A percentile compares a stretch with the other conserved stretches of the same genome.
These are phyloP conservation scores for Empidonax alnorum DNA, from an alignment of 2,113 vertebrate genomes.

Conservation along the genomic window DNA sequence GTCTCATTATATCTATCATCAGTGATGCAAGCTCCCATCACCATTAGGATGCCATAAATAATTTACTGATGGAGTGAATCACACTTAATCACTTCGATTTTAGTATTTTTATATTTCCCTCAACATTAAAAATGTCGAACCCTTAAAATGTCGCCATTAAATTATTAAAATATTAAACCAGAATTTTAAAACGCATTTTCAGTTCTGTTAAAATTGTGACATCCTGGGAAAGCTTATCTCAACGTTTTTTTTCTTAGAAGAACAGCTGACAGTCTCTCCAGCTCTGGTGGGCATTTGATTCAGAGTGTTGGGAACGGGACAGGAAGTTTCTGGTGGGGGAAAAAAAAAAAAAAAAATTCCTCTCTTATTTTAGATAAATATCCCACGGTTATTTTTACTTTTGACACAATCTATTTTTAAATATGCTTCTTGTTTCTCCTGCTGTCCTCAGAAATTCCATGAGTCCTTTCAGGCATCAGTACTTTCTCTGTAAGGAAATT, in stretches of 20 bases:
- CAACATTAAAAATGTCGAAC: not conserved
- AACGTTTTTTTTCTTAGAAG: not conserved
- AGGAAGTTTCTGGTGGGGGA: not conserved
- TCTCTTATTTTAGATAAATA: conserved; percentile 28
- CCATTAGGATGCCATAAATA: not conserved
- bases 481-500: not conserved
- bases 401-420: conserved; percentile 46
- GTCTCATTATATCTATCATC: not conserved
- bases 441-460: conserved; percentile 30
- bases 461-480: not conserved
- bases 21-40: not conserved
- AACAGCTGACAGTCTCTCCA: not conserved
- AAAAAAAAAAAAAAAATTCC: not conserved
- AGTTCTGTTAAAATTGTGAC: not conserved
- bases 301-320: not conserved
- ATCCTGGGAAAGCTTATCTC: not conserved
- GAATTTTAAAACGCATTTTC: not conserved
- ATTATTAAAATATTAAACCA: not conserved
- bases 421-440: conserved; percentile 5
- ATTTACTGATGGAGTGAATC: not conserved
- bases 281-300: not conserved
- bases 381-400: conserved; percentile 61
- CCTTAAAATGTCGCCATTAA: not conserved
- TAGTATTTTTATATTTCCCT: not conserved
- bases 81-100: not conserved